Base-by-base conservation (phyloP, 2,888 invertebrate genomes). In the Pterostichus madidus region DNA sequence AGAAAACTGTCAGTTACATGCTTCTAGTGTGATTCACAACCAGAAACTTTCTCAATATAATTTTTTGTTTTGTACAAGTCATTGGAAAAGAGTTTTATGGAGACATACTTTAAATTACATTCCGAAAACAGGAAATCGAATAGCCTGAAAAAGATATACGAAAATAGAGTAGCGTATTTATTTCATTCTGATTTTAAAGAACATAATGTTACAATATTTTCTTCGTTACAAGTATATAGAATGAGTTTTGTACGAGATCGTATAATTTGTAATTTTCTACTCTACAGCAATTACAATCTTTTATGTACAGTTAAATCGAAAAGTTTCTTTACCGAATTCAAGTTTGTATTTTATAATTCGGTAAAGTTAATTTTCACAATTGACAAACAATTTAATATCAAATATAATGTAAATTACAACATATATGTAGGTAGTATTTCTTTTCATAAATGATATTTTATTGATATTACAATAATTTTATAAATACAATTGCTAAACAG, bases 81-180 rank as follows among this genome's bases (percentile, higher is more conserved):
- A 49, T 49, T 13, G 49, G 49, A 49, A 49, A n/a, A 49, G 49
- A 49, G 49, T 39, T 49, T 49, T 49, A 49, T 64, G 13, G 35
- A 61, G 32, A 61, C n/a, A 7, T 64, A 35, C 35, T 64, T 64
- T 64, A 32, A 64, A 64, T 64, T 32, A 64, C 35, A 35, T 64
- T 64, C 64, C 7, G 35, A 35, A 49, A 4, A 64, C 35, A 35
- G 32, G 64, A 64, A 32, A 64, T 35, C 32, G 49, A 49, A 13
- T 49, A 49, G n/a, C n/a, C 17, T 56, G 56, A 24, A 56, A 56
- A n/a, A 7, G 56, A 24, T 61, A 49, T 49, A 61, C 61, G 32
- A 32, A 61, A 61, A 61, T 61, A 35, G 61, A 31, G 6, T 68
- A 68, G 11, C 10, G 24, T 39, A 8, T 44, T 68, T 68, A 44